Percentiles rank a stretch among this genome's conserved stretches.
Conservation (phyloP, 2,888 invertebrate genomes). For the Platycheirus rosarum region DNA sequence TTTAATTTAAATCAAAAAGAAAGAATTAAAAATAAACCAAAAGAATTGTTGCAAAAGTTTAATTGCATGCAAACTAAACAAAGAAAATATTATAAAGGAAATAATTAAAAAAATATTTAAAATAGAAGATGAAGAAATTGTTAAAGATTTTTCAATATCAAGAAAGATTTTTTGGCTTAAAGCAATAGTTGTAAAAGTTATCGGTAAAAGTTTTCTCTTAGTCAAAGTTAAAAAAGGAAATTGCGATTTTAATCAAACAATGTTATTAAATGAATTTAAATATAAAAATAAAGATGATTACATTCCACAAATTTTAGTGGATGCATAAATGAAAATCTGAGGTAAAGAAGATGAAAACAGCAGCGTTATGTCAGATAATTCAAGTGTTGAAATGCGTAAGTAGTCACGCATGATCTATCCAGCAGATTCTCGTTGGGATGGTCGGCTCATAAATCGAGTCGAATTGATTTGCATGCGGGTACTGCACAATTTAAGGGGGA, state of each 20-base stretch:
- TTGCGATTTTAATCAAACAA: slow-evolving; percentile 11
- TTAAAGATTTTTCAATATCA: slow-evolving; percentile 9
- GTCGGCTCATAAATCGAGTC: not conserved
- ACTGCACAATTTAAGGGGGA: slow-evolving; percentile 1
- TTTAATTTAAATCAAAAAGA: slow-evolving; percentile 9
- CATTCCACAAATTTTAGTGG: not conserved
- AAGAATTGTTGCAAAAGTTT: not conserved
- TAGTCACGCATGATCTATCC: not conserved
- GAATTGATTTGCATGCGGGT: not conserved
- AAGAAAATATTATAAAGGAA: too few relatives aligned
- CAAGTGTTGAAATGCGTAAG: not conserved
- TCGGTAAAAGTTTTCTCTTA: not conserved
- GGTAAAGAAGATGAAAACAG: not conserved
- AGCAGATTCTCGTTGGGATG: not conserved
- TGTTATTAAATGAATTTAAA: slow-evolving; percentile 1
- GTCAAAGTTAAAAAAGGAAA: slow-evolving; percentile 11
- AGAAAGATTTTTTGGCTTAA: slow-evolving; percentile 14
- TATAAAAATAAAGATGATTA: not conserved
- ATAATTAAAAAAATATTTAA: too few relatives aligned
- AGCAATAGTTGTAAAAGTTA: not conserved
- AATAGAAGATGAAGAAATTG: too few relatives aligned
- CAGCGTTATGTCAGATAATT: not conserved
- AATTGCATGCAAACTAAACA: too few relatives aligned
- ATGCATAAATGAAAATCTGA: not conserved
- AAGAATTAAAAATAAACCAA: slow-evolving; percentile 6